A percentile compares a stretch with the other conserved stretches of the same genome.
These are phyloP conservation scores for Sebastes goodei DNA, from an alignment of 2,797 vertebrate species.

Conservation along the genomic window DNA sequence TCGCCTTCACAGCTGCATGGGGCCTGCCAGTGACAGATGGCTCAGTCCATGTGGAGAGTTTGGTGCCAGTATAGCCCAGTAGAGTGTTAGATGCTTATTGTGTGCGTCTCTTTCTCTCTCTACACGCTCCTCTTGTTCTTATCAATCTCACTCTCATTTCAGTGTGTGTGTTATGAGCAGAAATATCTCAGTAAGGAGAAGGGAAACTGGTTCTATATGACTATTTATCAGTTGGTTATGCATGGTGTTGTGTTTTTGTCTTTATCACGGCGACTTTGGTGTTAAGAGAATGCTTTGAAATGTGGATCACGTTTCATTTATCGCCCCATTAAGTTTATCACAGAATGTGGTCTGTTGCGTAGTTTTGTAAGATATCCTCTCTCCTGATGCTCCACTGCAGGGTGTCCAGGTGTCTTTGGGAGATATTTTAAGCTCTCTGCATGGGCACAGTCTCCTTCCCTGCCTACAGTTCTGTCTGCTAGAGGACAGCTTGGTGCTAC, in stretches of 20 bases:
- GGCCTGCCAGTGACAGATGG: slow-evolving; percentile 79
- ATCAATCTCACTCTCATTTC: not conserved
- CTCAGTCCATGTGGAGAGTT: slow-evolving; percentile 57
- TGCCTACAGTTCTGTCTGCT: not conserved
- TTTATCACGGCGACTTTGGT: not conserved
- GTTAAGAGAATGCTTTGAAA: not conserved
- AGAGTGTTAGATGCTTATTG: slow-evolving; percentile 40
- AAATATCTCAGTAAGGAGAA: not conserved
- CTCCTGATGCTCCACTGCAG: slow-evolving; percentile 26
- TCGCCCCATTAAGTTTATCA: not conserved
- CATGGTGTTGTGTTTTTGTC: not conserved
- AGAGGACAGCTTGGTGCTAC: slow-evolving; percentile 41
- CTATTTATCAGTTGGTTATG: not conserved
- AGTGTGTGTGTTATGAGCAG: not conserved
- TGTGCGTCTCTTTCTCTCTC: slow-evolving; percentile 2
- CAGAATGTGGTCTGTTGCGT: slow-evolving; percentile 7
- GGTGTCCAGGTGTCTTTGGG: slow-evolving; percentile 49
- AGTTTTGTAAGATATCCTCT: slow-evolving; percentile 20
- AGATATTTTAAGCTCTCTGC: slow-evolving; percentile 66
- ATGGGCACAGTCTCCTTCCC: slow-evolving; percentile 17
- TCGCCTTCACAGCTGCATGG: slow-evolving; percentile 77
- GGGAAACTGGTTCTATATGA: not conserved
- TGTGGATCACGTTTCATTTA: not conserved
- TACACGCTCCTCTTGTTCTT: not conserved
- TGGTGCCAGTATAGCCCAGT: slow-evolving; percentile 38